phyloP scores from a whole-genome alignment of 1,140 invertebrate genomes.

The Daktulosphaira vitifoliae region DNA sequence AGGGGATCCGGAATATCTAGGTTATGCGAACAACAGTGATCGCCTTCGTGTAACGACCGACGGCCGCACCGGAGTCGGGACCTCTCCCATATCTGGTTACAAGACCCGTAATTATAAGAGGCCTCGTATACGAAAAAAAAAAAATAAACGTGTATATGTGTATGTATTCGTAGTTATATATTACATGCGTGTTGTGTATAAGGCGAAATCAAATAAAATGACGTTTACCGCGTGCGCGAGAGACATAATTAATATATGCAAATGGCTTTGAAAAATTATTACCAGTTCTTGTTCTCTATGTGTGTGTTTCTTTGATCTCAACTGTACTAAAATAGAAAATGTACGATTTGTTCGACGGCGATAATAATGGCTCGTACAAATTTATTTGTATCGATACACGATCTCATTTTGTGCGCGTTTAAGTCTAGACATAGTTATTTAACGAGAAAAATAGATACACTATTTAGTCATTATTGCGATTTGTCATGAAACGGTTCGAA shows the following conservation, averaged over 20 bases:
- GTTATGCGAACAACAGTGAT: not conserved
- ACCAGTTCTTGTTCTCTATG: not conserved
- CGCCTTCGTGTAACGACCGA: not conserved
- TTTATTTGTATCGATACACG: no score
- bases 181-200: no score
- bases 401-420: no score
- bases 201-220: no score
- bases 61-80: not conserved
- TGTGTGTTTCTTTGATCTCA: no score
- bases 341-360: no score
- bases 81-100: conserved; percentile 33
- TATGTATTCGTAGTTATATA: not conserved
- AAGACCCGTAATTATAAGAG: conserved; percentile 27
- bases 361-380: no score
- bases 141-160: not conserved
- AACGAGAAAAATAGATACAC: no score
- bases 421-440: no score
- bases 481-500: no score
- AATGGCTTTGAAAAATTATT: conserved; percentile 5
- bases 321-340: no score
- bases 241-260: conserved; percentile 10
- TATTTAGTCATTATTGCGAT: no score
- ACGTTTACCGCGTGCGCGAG: not conserved
- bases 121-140: conserved; percentile 1
- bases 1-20: not conserved